Base-by-base conservation (phyloP, 2,113 vertebrate species). In the Morone saxatilis region DNA sequence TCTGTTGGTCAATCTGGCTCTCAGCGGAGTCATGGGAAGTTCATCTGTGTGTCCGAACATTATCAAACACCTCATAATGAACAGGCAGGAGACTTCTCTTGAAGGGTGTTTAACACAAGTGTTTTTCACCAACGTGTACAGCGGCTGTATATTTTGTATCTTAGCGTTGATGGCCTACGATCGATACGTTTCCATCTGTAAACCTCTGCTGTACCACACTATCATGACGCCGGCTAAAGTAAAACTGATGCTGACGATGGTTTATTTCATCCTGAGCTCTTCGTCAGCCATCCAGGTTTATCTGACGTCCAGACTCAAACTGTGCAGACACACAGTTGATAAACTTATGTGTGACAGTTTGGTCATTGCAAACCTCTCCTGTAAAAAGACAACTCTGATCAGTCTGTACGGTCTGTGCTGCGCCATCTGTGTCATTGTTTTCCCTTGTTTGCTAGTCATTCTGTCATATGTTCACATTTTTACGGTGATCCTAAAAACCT, bases 91-190 rank as follows among this genome's bases (percentile, higher is more conserved):
- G 10, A 51, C 6, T 4, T 66, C 78, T 4, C 22, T 63, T 0
- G 0, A 31, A 5, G 36, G 6, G 0, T 86, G 84, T 41, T 8
- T 86, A 2, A 48, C 67, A 1, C 84, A 86, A 7, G 76, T 63
- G n/a, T 86, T 81, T 31, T 81, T 74, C 40, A 47, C 9, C 17
- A 66, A 71, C 43, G 14, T 66, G 38, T 86, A 86, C 48, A 36
- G 48, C 16, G 31, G 59, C 48, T 65, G 43, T 16, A 22, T 74
- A 0, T 81, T 71, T 25, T 48, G 60, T 7, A 22, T 57, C 19
- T 31, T 86, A 17, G 61, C 84, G 4, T 31, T 75, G 17, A 87
- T 87, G 85, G 80, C 85, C n/a, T 87, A 79, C 43, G 85, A 87
- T 43, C 48, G 85, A 3, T 87, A 79, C 31, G 63, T 87, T 2